phyloP scores from a whole-genome alignment of 1,140 invertebrate species.

The Drosophila bifasciata region DNA sequence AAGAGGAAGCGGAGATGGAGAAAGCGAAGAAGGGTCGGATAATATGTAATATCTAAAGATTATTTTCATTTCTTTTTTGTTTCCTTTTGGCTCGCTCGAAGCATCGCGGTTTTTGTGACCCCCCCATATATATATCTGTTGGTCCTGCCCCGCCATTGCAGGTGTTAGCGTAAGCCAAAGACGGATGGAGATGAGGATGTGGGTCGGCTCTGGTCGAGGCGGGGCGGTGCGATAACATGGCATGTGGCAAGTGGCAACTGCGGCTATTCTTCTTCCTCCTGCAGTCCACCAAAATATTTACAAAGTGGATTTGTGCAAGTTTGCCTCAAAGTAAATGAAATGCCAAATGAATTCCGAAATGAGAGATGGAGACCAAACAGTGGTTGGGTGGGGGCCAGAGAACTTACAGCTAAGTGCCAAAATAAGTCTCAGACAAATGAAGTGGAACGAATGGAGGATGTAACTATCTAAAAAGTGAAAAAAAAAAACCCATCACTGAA shows the following conservation, averaged over 20 bases:
- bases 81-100: constrained; percentile 27
- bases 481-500: too few relatives aligned
- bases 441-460: constrained; percentile 28
- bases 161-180: constrained; percentile 38
- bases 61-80: constrained; percentile 42
- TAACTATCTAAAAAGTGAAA: not conserved
- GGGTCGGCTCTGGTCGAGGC: constrained; percentile 32
- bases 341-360: constrained; percentile 70
- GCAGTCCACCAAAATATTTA: constrained; percentile 76
- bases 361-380: constrained; percentile 14
- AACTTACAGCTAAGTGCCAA: constrained; percentile 28
- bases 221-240: constrained; percentile 48
- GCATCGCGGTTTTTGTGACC: constrained; percentile 65
- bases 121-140: constrained; percentile 24
- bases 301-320: constrained; percentile 75
- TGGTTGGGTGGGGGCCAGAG: not conserved
- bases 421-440: constrained; percentile 36
- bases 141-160: constrained; percentile 40
- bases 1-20: not conserved
- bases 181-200: constrained; percentile 13
- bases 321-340: constrained; percentile 56
- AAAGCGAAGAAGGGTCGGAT: constrained; percentile 43
- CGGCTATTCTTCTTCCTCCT: not conserved
- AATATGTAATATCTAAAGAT: constrained; percentile 78
- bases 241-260: constrained; percentile 54